Base-by-base conservation (phyloP, 1,140 invertebrate species). In the Drosophila triauraria region DNA sequence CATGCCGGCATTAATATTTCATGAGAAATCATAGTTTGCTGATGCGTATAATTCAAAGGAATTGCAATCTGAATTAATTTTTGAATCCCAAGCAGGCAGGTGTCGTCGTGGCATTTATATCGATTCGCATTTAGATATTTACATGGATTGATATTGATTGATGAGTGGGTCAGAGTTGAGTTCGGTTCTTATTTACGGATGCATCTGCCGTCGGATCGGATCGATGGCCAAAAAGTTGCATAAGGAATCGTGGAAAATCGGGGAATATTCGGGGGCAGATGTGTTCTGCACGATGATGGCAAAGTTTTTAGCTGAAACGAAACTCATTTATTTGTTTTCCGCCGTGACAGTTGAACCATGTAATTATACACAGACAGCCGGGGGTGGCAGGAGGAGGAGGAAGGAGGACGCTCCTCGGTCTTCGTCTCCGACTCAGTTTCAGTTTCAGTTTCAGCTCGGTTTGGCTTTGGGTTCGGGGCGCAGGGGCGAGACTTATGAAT, bases 11-110 rank as follows among this genome's bases (percentile, higher is more conserved):
- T 88, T 88, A 88, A 88, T 90, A 88, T 88, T 88, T 88, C 85
- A 88, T 88, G 85, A 90, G 85, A 88, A 88, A 91, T 88, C 85
- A 88, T 90, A 90, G 85, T 90, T 90, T 88, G 85, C 69, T 90
- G 85, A 88, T 88, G 85, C 85, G 85, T 88, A 88, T 90, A 88
- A 88, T 88, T 88, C 85, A 88, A 85, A 85, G 83, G 85, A 90
- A 90, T 90, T 85, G 85, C 85, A 88, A 90, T 90, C 85, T 90
- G 85, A 88, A 88, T 88, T 88, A 88, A 88, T 88, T 88, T 61
- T 90, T 58, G 85, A 86, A 77, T 71, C 61, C 61, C 53, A 32
- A 64, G 51, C 54, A 23, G 50, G 35, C 62, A 65, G 62, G 54
- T 59, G 53, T 38, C 35, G 35, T 38, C 32, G 23, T 62, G 71